Evolutionary conservation across 2,888 invertebrate species (phyloP), one percentile per base, ranked within the genome.

Genomic region (Congeria kusceri): DNA sequence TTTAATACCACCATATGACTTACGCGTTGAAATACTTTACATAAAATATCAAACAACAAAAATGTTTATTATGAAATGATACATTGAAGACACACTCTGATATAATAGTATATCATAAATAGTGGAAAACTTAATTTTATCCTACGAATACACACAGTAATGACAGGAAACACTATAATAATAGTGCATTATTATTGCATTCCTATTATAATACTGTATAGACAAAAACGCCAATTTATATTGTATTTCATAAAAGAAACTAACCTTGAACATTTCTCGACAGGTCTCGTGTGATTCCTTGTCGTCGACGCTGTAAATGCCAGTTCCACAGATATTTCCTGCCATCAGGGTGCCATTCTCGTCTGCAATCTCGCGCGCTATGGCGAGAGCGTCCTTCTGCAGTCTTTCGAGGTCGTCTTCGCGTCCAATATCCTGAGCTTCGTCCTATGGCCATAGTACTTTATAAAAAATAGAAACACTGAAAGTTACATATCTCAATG

Each of bases 361-460:
- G 68, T 88, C 84, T 29, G 91, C 91, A 13, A 91, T 90, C 49
- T 88, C 81, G 13, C 88, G 88, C n/a, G 91, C 91, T 0, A 91
- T 83, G 46, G 74, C 57, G 53, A 91, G 73, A 7, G 91, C 91
- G 11, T 65, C 64, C 28, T 82, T 79, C 80, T 91, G 91, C n/a
- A 90, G 58, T 46, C 63, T 75, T 68, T 91, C 90, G 39, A 89
- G 64, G 20, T 91, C 89, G 28, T 77, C 86, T 59, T 90, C 91
- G 32, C 90, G 73, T 0, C 89, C 90, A 20, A 89, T 83, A 9
- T 86, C 49, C 85, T 76, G 63, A 91, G 67, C 69, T 91, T 91
- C 65, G 88, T 86, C 29, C 91, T 80, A 71, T 91, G 88, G 3
- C 82, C 90, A 76, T 91, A 91, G 71, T 91, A 91, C 91, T 91